Evolutionary conservation across 2,113 vertebrate genomes (phyloP).

Genomic region (Cromileptes altivelis): DNA sequence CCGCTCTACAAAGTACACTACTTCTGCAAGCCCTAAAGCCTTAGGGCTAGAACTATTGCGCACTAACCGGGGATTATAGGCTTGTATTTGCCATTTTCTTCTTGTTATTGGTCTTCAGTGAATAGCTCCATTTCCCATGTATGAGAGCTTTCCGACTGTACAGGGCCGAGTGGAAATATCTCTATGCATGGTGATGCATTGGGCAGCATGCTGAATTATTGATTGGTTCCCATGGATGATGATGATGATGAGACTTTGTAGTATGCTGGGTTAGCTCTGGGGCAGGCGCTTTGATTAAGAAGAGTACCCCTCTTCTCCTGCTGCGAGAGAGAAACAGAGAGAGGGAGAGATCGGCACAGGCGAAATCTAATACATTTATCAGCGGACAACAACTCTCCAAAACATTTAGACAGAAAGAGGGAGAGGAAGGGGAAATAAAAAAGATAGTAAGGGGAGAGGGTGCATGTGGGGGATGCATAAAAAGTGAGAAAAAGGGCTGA

Average conservation of each 20-base stretch:
- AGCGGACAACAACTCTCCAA: constrained; percentile 29
- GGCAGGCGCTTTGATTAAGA: constrained; percentile 76
- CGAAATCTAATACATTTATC: constrained; percentile 41
- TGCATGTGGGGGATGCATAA: neutral
- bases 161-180: constrained; percentile 53
- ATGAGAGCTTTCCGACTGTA: constrained; percentile 56
- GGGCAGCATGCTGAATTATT: constrained; percentile 80
- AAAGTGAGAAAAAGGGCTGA: constrained; percentile 16
- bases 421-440: neutral
- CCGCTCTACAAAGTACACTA: constrained; percentile 68
- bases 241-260: constrained; percentile 74
- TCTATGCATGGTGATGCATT: constrained; percentile 66
- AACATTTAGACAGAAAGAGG: constrained; percentile 25
- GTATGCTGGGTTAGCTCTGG: constrained; percentile 63
- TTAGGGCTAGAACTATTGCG: constrained; percentile 67
- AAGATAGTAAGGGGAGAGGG: constrained; percentile 3
- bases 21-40: constrained; percentile 66
- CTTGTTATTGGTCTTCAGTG: constrained; percentile 75
- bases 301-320: constrained; percentile 37
- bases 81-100: constrained; percentile 77
- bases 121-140: constrained; percentile 66
- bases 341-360: constrained; percentile 15
- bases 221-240: constrained; percentile 75
- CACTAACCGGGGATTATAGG: constrained; percentile 80
- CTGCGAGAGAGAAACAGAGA: constrained; percentile 29